A percentile compares a stretch with the other conserved stretches of the same genome.
Evolutionary conservation across 2,888 invertebrate genomes (phyloP).

Genomic region (Cheilosia vernalis): DNA sequence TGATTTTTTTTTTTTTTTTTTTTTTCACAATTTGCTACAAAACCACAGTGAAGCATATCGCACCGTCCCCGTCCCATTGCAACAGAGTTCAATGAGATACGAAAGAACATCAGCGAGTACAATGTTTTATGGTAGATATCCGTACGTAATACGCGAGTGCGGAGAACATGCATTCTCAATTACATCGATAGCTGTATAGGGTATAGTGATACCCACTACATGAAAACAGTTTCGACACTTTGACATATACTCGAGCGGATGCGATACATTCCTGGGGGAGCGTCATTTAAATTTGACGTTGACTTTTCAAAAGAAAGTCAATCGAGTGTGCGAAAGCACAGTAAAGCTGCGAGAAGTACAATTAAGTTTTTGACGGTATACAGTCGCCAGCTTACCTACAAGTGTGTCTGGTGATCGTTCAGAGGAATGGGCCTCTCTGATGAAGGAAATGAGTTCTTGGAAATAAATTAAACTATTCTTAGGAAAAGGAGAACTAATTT

Average conservation of each 20-base stretch:
- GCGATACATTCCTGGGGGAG: background rate
- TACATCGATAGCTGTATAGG: background rate
- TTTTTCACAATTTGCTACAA: background rate
- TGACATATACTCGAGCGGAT: background rate
- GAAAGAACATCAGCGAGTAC: background rate
- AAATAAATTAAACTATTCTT: too few relatives aligned
- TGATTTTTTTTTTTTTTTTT: background rate
- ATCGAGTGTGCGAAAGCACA: background rate
- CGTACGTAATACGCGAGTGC: background rate
- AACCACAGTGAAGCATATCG: slow-evolving; percentile 4
- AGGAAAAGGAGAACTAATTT: too few relatives aligned
- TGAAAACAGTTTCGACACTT: slow-evolving; percentile 2
- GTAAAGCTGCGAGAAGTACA: too few relatives aligned
- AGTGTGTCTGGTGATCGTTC: too few relatives aligned
- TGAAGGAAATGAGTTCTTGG: too few relatives aligned
- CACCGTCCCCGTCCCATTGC: slow-evolving; percentile 4
- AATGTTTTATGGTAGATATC: too few relatives aligned
- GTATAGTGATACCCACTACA: background rate
- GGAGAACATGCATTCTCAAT: slow-evolving; percentile 3
- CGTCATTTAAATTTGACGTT: background rate
- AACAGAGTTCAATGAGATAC: slow-evolving; percentile 7
- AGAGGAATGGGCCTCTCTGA: too few relatives aligned
- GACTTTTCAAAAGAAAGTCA: background rate
- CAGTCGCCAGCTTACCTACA: too few relatives aligned
- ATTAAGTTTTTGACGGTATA: too few relatives aligned